phyloP scores from a whole-genome alignment of 1,140 invertebrate genomes.

The Cecropterus lyciades region DNA sequence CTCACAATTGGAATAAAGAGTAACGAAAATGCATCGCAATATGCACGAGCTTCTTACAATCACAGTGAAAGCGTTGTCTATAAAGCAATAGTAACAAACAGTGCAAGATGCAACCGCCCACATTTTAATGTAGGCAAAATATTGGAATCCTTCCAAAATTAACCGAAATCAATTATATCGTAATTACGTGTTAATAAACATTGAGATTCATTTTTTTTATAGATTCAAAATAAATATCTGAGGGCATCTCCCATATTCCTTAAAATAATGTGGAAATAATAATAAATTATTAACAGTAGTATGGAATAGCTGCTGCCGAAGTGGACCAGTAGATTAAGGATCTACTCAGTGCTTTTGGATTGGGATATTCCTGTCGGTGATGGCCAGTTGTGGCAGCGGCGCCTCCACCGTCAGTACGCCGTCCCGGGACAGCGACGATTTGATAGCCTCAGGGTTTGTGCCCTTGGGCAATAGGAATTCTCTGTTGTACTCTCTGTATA shows the following conservation, averaged over 20 bases:
- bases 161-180: constrained; percentile 49
- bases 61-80: constrained; percentile 73
- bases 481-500: constrained; percentile 97
- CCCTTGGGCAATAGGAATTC: constrained; percentile 97
- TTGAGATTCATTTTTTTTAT: constrained; percentile 77
- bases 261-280: constrained; percentile 77
- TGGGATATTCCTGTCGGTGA: constrained; percentile 83
- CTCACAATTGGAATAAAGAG: constrained; percentile 56
- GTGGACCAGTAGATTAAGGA: constrained; percentile 45
- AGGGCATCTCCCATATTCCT: constrained; percentile 65
- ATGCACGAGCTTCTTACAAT: constrained; percentile 60
- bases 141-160: constrained; percentile 59
- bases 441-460: constrained; percentile 96
- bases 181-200: constrained; percentile 62
- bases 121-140: constrained; percentile 41
- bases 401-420: constrained; percentile 97
- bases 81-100: constrained; percentile 63
- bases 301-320: constrained; percentile 78
- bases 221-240: constrained; percentile 78
- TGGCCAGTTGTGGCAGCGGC: constrained; percentile 91
- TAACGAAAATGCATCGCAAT: constrained; percentile 56
- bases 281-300: constrained; percentile 83
- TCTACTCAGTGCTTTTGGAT: constrained; percentile 81
- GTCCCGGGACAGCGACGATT: constrained; percentile 95
- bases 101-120: constrained; percentile 52